Evolutionary conservation across 2,113 vertebrate species (phyloP).

Genomic region (Nasalis larvatus): DNA sequence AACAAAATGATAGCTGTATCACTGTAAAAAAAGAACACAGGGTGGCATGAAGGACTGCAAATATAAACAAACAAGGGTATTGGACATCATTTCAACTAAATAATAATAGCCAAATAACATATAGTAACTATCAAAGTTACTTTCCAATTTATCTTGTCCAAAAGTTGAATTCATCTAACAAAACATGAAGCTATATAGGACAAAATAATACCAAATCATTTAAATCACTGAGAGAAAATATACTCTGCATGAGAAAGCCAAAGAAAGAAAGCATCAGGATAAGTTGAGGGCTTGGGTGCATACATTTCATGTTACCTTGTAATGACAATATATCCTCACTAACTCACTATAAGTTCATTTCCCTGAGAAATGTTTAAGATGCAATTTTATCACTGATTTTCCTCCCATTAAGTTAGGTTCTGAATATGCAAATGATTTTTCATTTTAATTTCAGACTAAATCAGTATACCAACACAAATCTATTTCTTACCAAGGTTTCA

Average conservation of each 20-base stretch:
- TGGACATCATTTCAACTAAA: neutral
- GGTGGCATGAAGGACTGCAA: neutral
- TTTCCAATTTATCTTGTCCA: neutral
- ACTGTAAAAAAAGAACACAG: neutral
- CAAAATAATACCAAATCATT: neutral
- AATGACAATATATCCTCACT: slow-evolving; percentile 61
- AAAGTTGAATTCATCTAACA: neutral
- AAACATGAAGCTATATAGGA: neutral
- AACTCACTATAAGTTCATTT: slow-evolving; percentile 14
- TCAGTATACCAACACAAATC: slow-evolving; percentile 65
- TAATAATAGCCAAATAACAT: neutral
- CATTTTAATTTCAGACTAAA: slow-evolving; percentile 76
- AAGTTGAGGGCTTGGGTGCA: neutral
- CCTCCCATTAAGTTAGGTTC: slow-evolving; percentile 61
- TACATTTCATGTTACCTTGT: slow-evolving; percentile 25
- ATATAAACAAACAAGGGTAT: neutral
- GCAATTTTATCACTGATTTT: slow-evolving; percentile 73
- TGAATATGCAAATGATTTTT: slow-evolving; percentile 72
- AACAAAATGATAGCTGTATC: neutral
- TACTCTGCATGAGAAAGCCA: neutral
- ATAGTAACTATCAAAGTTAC: neutral
- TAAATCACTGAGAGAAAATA: neutral
- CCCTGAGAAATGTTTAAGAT: slow-evolving; percentile 67
- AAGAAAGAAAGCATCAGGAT: slow-evolving; percentile 41
- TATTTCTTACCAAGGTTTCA: slow-evolving; percentile 57